Conservation (phyloP, 2,888 invertebrate genomes). For the Hypolimnas misippus region DNA sequence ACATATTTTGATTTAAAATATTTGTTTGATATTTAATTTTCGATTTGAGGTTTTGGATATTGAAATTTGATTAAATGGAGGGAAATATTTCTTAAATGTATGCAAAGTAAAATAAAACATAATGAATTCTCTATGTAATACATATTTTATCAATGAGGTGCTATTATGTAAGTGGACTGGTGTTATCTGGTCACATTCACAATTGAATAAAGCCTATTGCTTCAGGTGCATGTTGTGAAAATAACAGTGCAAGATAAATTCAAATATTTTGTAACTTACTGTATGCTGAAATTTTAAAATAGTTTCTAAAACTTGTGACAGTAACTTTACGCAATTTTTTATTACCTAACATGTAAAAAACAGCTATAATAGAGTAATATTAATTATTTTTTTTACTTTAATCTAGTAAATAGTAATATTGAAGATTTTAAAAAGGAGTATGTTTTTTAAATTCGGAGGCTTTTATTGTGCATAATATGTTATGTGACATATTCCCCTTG, state of each 20-base stretch:
- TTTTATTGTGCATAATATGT: no score
- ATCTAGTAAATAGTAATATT: no score
- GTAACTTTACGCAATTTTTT: not conserved
- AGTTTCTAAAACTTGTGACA: slow-evolving; percentile 3
- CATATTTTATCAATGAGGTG: not conserved
- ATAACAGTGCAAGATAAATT: slow-evolving; percentile 6
- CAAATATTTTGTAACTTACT: slow-evolving; percentile 20
- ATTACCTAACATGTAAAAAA: not conserved
- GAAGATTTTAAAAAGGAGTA: no score
- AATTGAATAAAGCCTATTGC: not conserved
- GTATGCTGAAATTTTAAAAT: slow-evolving; percentile 18
- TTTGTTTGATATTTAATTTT: not conserved
- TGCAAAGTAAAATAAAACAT: not conserved
- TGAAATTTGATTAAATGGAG: no score
- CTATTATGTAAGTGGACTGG: not conserved
- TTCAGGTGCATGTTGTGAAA: slow-evolving; percentile 6
- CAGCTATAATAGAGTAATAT: no score
- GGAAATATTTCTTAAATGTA: no score
- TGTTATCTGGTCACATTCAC: not conserved
- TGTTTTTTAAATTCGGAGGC: no score
- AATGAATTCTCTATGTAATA: not conserved
- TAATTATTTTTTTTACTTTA: not conserved
- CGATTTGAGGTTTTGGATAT: not conserved
- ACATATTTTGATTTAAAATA: no score
- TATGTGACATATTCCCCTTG: no score